Evolutionary conservation across 2,113 vertebrate genomes (phyloP).

Genomic region (Alligator mississippiensis): DNA sequence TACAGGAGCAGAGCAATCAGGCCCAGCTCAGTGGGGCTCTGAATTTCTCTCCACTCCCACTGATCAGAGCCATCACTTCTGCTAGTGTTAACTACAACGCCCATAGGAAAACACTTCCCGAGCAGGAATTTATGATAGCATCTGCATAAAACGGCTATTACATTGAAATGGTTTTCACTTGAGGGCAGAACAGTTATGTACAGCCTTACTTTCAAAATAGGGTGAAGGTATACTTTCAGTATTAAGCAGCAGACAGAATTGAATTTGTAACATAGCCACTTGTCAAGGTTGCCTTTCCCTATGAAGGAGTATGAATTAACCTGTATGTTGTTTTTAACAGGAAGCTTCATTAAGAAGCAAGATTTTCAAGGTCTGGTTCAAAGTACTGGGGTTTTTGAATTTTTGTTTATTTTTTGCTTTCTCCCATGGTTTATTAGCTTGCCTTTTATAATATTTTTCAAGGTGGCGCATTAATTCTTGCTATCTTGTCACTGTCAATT

Average conservation of each 20-base stretch:
- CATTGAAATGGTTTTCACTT: slow-evolving; percentile 33
- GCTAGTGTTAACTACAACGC: slow-evolving; percentile 68
- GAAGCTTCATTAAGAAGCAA: slow-evolving; percentile 24
- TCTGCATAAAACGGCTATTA: slow-evolving; percentile 37
- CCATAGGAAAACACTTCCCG: slow-evolving; percentile 59
- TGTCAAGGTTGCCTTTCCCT: not conserved
- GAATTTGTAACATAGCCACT: slow-evolving; percentile 7
- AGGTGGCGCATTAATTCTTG: slow-evolving; percentile 14
- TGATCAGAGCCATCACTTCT: slow-evolving; percentile 40
- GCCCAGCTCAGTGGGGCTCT: not conserved
- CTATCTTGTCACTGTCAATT: not conserved
- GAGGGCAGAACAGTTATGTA: slow-evolving; percentile 37
- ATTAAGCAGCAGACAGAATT: not conserved
- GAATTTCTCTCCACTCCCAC: slow-evolving; percentile 36
- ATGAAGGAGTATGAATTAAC: not conserved
- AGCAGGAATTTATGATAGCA: slow-evolving; percentile 49
- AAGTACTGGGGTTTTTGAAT: not conserved
- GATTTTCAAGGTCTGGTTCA: not conserved
- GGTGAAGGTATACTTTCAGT: not conserved
- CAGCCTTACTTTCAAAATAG: not conserved
- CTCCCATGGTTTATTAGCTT: slow-evolving; percentile 14
- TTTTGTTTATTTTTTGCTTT: not conserved
- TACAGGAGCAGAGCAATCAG: not conserved
- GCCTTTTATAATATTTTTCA: slow-evolving; percentile 1
- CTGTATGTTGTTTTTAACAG: slow-evolving; percentile 28